A percentile compares a stretch with the other conserved stretches of the same genome.
These are phyloP conservation scores for Drosophila melanica DNA, from an alignment of 1,140 invertebrate genomes.

Conservation along the genomic window DNA sequence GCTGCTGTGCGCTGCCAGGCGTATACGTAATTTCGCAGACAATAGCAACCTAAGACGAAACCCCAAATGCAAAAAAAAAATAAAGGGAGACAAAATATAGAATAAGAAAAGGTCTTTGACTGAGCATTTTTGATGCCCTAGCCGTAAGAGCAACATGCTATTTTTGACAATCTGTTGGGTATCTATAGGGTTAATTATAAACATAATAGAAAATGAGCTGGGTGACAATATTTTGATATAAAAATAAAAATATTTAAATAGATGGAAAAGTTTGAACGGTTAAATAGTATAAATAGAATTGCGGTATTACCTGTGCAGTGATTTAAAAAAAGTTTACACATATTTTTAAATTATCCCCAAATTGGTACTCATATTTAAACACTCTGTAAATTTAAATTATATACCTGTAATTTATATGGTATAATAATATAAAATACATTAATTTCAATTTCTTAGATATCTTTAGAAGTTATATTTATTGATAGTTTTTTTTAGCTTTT, in stretches of 20 bases:
- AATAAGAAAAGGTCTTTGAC: conserved; percentile 72
- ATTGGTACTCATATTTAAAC: no score
- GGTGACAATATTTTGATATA: background rate
- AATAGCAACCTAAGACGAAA: conserved; percentile 50
- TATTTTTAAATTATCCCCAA: no score
- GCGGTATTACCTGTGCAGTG: no score
- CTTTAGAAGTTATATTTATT: no score
- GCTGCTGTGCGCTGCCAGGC: conserved; percentile 66
- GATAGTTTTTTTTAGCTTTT: no score
- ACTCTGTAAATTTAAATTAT: no score
- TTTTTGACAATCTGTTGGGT: conserved; percentile 25
- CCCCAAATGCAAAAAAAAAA: conserved; percentile 48
- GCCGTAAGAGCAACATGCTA: conserved; percentile 18
- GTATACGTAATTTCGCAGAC: conserved; percentile 80
- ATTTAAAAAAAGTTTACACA: no score
- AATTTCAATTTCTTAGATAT: no score
- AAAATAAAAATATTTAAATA: background rate
- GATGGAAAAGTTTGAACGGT: no score
- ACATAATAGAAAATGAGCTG: conserved; percentile 2
- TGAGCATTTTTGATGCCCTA: conserved; percentile 47
- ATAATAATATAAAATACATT: no score
- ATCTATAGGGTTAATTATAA: conserved; percentile 30
- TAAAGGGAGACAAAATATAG: conserved; percentile 46
- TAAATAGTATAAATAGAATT: no score
- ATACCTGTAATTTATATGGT: no score